Conservation (phyloP, 2,888 invertebrate genomes). For the Rhamnusium bicolor region DNA sequence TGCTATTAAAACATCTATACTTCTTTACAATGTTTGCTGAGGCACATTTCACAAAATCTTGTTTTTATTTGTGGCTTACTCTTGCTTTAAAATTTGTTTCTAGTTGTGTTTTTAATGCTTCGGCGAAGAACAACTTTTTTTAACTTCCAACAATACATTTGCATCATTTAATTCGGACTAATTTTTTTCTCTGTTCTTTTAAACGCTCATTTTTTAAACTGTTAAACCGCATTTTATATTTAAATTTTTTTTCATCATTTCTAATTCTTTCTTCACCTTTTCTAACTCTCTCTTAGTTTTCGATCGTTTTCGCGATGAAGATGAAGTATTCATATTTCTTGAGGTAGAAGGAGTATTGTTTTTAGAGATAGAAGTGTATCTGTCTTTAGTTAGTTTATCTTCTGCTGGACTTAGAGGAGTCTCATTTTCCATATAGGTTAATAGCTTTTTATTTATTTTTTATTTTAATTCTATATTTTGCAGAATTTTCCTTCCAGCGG, state of each 20-base stretch:
- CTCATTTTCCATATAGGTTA: background rate
- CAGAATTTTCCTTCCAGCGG: background rate
- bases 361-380: background rate
- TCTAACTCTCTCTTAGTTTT: background rate
- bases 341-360: background rate
- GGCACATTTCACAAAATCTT: too few relatives aligned
- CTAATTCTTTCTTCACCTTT: background rate
- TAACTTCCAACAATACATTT: too few relatives aligned
- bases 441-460: background rate
- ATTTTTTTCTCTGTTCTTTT: too few relatives aligned
- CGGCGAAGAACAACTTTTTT: too few relatives aligned
- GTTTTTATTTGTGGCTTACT: too few relatives aligned
- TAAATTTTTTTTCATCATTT: background rate
- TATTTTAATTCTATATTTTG: background rate
- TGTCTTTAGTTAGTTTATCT: background rate
- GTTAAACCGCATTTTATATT: too few relatives aligned
- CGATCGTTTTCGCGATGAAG: background rate
- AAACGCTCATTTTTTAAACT: too few relatives aligned
- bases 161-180: too few relatives aligned
- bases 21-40: too few relatives aligned
- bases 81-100: too few relatives aligned
- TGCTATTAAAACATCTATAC: too few relatives aligned
- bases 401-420: background rate
- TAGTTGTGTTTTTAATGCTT: too few relatives aligned
- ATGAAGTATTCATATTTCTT: background rate